Percentiles rank a stretch among this genome's conserved stretches.
phyloP scores from a whole-genome alignment of 1,140 invertebrate genomes.

The Tribolium madens region DNA sequence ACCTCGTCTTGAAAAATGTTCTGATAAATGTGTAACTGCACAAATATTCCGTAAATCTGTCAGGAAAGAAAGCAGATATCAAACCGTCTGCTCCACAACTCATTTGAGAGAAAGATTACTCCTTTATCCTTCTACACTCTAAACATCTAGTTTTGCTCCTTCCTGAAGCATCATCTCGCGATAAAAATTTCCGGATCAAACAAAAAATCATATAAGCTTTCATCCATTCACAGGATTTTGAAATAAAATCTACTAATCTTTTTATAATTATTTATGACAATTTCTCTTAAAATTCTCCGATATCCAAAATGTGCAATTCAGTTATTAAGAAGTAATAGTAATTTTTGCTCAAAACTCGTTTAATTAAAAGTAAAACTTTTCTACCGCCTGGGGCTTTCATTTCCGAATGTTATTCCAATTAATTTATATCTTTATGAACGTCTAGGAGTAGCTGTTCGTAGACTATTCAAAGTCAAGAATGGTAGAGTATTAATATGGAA shows the following conservation, averaged over 20 bases:
- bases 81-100: slow-evolving; percentile 16
- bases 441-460: neutral
- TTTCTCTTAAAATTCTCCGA: too few relatives aligned
- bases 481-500: slow-evolving; percentile 34
- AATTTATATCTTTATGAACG: slow-evolving; percentile 36
- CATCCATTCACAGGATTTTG: neutral
- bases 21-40: slow-evolving; percentile 38
- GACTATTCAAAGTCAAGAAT: slow-evolving; percentile 30
- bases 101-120: slow-evolving; percentile 39
- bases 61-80: slow-evolving; percentile 32
- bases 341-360: neutral
- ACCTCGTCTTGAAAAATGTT: slow-evolving; percentile 37
- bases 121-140: slow-evolving; percentile 26
- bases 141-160: slow-evolving; percentile 27
- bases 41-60: slow-evolving; percentile 37
- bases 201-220: neutral
- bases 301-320: neutral
- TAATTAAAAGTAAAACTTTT: slow-evolving; percentile 16
- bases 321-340: neutral
- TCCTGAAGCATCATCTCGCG: neutral
- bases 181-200: slow-evolving; percentile 14
- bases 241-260: neutral
- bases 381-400: slow-evolving; percentile 20
- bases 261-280: too few relatives aligned
- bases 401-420: slow-evolving; percentile 29